These are phyloP conservation scores for Azorinus chamasolen DNA, from an alignment of 2,888 invertebrate genomes.

Conservation along the genomic window DNA sequence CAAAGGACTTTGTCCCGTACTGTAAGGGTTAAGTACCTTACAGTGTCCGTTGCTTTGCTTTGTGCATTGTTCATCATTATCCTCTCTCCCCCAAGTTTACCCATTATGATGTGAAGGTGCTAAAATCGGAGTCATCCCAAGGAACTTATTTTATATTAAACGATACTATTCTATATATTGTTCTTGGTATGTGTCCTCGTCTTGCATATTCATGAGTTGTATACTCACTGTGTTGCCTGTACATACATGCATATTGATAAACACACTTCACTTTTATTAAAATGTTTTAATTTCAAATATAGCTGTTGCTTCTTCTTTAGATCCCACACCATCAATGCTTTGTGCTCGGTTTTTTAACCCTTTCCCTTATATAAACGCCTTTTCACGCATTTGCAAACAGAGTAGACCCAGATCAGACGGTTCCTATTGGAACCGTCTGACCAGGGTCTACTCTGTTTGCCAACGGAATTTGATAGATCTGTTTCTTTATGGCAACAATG, in stretches of 20 bases:
- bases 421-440: too few species aligned
- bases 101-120: conserved; percentile 9
- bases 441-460: too few species aligned
- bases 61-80: not conserved
- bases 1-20: too few species aligned
- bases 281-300: conserved; percentile 60
- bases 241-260: conserved; percentile 54
- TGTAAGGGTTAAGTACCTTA: not conserved
- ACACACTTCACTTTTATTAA: conserved; percentile 64
- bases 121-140: not conserved
- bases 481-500: too few species aligned
- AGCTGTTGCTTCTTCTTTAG: conserved; percentile 12
- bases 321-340: too few species aligned
- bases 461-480: too few species aligned
- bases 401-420: too few species aligned
- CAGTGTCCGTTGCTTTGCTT: not conserved
- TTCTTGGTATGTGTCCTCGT: conserved; percentile 1
- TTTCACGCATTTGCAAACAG: too few species aligned
- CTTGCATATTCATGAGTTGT: conserved; percentile 8
- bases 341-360: too few species aligned
- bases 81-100: not conserved
- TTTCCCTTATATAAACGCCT: too few species aligned
- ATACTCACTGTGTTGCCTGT: conserved; percentile 44
- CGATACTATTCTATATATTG: not conserved
- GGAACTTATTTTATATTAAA: not conserved